These are phyloP conservation scores for Chironomus riparius DNA, from an alignment of 2,888 invertebrate species.

Conservation along the genomic window DNA sequence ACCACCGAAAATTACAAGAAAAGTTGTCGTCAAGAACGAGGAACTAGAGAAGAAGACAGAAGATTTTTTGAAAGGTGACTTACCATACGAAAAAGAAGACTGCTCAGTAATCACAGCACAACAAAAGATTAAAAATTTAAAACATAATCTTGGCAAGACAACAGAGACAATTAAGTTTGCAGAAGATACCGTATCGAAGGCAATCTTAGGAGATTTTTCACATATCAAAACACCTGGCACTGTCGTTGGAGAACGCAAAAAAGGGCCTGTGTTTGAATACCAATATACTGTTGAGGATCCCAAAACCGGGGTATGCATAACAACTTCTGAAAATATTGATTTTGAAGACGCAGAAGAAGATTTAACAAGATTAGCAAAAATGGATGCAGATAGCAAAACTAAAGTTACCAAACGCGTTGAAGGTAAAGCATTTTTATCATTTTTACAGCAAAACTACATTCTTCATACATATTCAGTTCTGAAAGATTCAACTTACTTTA, in stretches of 20 bases:
- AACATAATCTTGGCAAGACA: slow-evolving; percentile 40
- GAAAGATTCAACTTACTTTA: too few relatives aligned
- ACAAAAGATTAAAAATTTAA: slow-evolving; percentile 41
- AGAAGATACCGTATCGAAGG: slow-evolving; percentile 42
- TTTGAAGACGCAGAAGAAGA: slow-evolving; percentile 30
- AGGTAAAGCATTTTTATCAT: slow-evolving; percentile 41
- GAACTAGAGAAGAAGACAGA: slow-evolving; percentile 40
- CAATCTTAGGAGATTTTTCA: slow-evolving; percentile 41
- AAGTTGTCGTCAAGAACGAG: slow-evolving; percentile 40
- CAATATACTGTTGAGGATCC: slow-evolving; percentile 26
- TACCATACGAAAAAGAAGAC: slow-evolving; percentile 36
- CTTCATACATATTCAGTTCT: neutral
- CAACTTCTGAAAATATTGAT: slow-evolving; percentile 27
- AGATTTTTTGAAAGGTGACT: slow-evolving; percentile 39
- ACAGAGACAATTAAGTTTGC: slow-evolving; percentile 41
- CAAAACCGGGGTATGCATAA: slow-evolving; percentile 26
- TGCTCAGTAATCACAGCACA: slow-evolving; percentile 40
- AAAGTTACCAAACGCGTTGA: slow-evolving; percentile 46
- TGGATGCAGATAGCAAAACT: slow-evolving; percentile 30
- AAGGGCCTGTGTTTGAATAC: slow-evolving; percentile 30
- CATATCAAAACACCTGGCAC: slow-evolving; percentile 41
- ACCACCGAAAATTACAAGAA: slow-evolving; percentile 36
- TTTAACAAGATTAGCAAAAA: slow-evolving; percentile 31
- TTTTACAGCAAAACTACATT: neutral
- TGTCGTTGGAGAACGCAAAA: slow-evolving; percentile 33